Percentiles rank a stretch among this genome's conserved stretches.
phyloP scores from a whole-genome alignment of 1,140 invertebrate species.

The Calephelis nemesis region DNA sequence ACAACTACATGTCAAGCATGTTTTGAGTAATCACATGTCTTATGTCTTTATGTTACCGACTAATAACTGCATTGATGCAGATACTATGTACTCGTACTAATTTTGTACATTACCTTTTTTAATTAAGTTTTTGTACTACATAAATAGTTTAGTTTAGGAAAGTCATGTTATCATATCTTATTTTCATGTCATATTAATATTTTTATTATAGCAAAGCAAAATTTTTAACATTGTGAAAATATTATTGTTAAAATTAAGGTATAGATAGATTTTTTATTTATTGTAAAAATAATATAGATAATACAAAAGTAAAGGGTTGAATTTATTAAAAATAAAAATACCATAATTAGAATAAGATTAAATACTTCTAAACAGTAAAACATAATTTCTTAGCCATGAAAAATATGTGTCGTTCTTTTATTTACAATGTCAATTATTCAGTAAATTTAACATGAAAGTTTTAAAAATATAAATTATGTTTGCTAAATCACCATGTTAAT shows the following conservation, averaged over 20 bases:
- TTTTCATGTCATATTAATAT: not conserved
- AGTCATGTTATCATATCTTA: not conserved
- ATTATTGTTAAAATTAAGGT: not conserved
- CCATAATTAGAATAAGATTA: not conserved
- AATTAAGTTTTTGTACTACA: not conserved
- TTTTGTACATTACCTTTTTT: not conserved
- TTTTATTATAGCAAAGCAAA: not conserved
- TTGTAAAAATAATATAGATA: slow-evolving; percentile 6
- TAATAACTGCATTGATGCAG: not conserved
- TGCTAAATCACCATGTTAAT: too few relatives aligned
- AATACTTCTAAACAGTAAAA: not conserved
- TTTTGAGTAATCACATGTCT: not conserved
- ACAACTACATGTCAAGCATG: not conserved
- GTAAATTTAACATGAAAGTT: too few relatives aligned
- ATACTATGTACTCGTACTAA: not conserved
- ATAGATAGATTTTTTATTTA: slow-evolving; percentile 8
- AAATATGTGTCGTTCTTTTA: too few relatives aligned
- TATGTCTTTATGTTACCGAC: not conserved
- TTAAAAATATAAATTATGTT: too few relatives aligned
- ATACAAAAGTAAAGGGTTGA: not conserved
- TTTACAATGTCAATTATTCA: too few relatives aligned
- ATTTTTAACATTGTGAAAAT: slow-evolving; percentile 7
- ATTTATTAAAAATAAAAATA: slow-evolving; percentile 6
- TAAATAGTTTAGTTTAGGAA: not conserved
- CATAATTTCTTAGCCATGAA: not conserved